These are phyloP conservation scores for Okamejei kenojei DNA, from an alignment of 2,797 vertebrate species.

Conservation along the genomic window DNA sequence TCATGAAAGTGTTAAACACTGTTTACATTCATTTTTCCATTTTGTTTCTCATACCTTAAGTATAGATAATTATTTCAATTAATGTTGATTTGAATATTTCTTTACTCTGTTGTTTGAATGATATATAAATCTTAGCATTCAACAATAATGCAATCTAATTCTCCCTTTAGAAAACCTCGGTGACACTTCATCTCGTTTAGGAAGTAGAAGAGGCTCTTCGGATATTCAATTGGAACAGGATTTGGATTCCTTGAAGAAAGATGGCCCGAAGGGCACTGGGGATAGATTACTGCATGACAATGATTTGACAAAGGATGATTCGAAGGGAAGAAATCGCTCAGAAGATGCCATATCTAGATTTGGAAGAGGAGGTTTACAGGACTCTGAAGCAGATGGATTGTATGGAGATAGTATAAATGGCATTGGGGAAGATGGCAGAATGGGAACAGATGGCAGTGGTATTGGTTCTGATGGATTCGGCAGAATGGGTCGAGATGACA, in stretches of 20 bases:
- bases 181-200: neutral
- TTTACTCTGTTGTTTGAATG: neutral
- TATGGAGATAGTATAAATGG: neutral
- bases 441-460: neutral
- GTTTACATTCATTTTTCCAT: neutral
- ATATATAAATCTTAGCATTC: neutral
- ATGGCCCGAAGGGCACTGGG: neutral
- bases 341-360: neutral
- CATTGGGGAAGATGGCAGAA: neutral
- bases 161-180: neutral
- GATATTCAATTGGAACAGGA: neutral
- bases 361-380: neutral
- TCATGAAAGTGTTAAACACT: neutral
- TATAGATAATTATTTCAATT: neutral
- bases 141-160: neutral
- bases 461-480: neutral
- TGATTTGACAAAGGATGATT: neutral
- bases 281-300: neutral
- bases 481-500: neutral
- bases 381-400: neutral
- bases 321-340: neutral
- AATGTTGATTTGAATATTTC: neutral
- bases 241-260: neutral
- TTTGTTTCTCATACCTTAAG: neutral
- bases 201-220: neutral